Percentiles rank a stretch among this genome's conserved stretches.
phyloP scores from a whole-genome alignment of 2,113 vertebrate genomes.

The Pteronura brasiliensis region DNA sequence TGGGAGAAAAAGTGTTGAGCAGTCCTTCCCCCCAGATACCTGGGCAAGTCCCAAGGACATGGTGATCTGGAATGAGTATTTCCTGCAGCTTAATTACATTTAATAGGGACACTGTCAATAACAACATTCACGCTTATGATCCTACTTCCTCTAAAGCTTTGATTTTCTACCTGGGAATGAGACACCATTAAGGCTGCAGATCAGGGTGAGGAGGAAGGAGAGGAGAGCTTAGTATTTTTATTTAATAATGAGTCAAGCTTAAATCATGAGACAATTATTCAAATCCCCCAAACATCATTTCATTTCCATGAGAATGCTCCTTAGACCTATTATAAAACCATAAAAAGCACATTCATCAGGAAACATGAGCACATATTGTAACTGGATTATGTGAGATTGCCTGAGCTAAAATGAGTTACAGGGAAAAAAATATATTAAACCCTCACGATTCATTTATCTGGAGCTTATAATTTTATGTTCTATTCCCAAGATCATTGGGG shows the following conservation, averaged over 20 bases:
- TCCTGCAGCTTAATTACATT: constrained; percentile 1
- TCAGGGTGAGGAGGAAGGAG: background rate
- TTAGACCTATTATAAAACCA: constrained; percentile 12
- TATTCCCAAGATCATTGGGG: background rate
- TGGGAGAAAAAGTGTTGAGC: background rate
- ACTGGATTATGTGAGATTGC: constrained; percentile 16
- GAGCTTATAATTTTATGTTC: background rate
- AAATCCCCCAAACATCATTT: constrained; percentile 52
- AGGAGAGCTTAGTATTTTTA: background rate
- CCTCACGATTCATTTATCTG: background rate
- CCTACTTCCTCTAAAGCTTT: background rate
- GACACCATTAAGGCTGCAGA: background rate
- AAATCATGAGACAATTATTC: constrained; percentile 7
- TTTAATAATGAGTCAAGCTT: constrained; percentile 47
- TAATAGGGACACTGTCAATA: background rate
- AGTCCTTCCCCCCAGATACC: background rate
- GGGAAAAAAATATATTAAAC: background rate
- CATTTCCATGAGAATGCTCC: constrained; percentile 33
- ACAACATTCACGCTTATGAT: background rate
- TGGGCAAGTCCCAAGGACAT: background rate
- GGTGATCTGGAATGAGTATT: background rate
- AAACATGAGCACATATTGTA: background rate
- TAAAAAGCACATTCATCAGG: constrained; percentile 19
- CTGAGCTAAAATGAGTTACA: background rate
- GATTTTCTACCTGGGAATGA: background rate